phyloP scores from a whole-genome alignment of 2,797 vertebrate species.

The Catharus ustulatus region DNA sequence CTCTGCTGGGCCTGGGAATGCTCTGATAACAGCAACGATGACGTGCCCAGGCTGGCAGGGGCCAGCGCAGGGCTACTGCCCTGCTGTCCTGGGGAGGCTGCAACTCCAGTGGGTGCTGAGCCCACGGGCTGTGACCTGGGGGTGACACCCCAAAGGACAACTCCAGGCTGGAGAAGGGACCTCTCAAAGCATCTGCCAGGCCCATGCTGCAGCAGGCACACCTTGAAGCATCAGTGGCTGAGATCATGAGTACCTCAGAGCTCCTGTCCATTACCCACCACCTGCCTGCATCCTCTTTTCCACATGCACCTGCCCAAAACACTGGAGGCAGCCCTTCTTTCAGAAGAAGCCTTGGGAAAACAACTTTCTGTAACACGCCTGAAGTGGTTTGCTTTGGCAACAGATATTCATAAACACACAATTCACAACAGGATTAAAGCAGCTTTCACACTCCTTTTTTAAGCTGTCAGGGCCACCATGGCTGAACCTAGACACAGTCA shows the following conservation, averaged over 20 bases:
- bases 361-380: background rate
- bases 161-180: background rate
- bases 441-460: background rate
- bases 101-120: background rate
- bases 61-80: background rate
- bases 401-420: background rate
- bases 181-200: background rate
- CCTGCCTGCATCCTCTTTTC: background rate
- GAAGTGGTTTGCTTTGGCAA: background rate
- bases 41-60: rapidly evolving
- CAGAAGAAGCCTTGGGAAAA: background rate
- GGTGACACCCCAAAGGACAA: background rate
- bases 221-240: no score
- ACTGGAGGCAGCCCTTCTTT: background rate
- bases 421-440: background rate
- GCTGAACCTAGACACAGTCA: background rate
- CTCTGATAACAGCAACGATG: background rate
- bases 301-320: background rate
- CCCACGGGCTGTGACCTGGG: background rate
- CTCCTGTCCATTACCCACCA: rapidly evolving
- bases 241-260: background rate
- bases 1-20: background rate
- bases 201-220: background rate
- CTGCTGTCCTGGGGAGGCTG: background rate
- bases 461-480: background rate